Conservation (phyloP, 1,140 invertebrate species). For the Orius insidiosus region DNA sequence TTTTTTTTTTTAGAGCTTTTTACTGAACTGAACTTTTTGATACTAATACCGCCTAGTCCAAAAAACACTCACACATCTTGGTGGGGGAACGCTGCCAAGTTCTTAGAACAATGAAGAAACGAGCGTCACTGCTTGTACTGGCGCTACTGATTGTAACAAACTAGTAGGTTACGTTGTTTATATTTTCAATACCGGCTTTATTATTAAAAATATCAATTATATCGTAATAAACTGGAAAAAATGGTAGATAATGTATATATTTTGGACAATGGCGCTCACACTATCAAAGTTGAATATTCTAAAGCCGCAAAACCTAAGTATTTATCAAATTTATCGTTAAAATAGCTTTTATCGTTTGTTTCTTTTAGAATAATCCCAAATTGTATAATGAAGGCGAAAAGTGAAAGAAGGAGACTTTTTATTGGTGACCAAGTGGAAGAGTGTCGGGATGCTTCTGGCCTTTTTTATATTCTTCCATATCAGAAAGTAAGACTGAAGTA, state of each 20-base stretch:
- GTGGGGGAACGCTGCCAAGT: no score
- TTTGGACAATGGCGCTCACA: slow-evolving; percentile 78
- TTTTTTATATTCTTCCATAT: slow-evolving; percentile 87
- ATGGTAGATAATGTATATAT: slow-evolving; percentile 21
- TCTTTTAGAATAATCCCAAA: slow-evolving; percentile 66
- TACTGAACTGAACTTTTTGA: no score
- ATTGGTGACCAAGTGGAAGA: slow-evolving; percentile 89
- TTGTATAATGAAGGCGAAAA: slow-evolving; percentile 96
- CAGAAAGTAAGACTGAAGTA: slow-evolving; percentile 45
- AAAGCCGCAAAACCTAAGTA: slow-evolving; percentile 47
- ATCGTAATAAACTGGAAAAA: no score
- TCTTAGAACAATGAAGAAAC: no score
- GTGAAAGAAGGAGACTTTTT: slow-evolving; percentile 80
- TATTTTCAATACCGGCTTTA: no score
- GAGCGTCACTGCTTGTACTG: no score
- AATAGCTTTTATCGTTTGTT: neutral
- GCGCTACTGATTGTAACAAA: no score
- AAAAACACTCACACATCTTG: no score
- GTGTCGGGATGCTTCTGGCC: slow-evolving; percentile 82
- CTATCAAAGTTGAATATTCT: slow-evolving; percentile 65
- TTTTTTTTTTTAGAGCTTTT: no score
- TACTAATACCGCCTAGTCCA: no score
- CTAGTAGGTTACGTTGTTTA: no score
- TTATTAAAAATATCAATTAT: no score
- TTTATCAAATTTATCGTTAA: slow-evolving; percentile 17